Evolutionary conservation across 2,797 vertebrate genomes (phyloP).

Genomic region (Halcyon leucocephala): DNA sequence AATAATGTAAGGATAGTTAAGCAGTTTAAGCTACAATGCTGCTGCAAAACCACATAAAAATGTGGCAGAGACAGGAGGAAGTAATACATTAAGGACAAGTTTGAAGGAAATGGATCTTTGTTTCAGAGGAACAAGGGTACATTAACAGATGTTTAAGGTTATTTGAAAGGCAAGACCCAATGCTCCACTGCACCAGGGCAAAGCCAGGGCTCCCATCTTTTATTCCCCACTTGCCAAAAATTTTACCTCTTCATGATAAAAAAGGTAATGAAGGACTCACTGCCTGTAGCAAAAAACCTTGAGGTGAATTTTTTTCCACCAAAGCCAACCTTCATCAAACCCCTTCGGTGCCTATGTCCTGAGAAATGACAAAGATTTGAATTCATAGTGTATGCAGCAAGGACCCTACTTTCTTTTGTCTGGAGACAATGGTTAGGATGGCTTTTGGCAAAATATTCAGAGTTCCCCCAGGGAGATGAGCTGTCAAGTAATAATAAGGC

Average conservation of each 20-base stretch:
- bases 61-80: not conserved
- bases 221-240: not conserved
- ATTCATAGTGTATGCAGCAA: slow-evolving; percentile 14
- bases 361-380: slow-evolving; percentile 21
- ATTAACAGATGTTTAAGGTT: not conserved
- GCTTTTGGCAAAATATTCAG: slow-evolving; percentile 56
- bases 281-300: not conserved
- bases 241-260: not conserved
- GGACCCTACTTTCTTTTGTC: slow-evolving; percentile 6
- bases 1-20: slow-evolving; percentile 50
- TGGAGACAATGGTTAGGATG: slow-evolving; percentile 19
- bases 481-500: slow-evolving; percentile 58
- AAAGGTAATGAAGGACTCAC: not conserved
- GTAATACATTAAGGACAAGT: not conserved
- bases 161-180: not conserved
- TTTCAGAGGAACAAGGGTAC: not conserved
- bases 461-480: not conserved
- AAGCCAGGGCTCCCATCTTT: not conserved
- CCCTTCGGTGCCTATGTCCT: not conserved
- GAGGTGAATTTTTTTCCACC: accelerated
- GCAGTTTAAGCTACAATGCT: not conserved
- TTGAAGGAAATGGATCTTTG: not conserved
- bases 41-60: not conserved
- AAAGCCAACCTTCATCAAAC: not conserved
- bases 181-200: not conserved